Base-by-base conservation (phyloP, 2,888 invertebrate species). In the Trachelus troglodyta region DNA sequence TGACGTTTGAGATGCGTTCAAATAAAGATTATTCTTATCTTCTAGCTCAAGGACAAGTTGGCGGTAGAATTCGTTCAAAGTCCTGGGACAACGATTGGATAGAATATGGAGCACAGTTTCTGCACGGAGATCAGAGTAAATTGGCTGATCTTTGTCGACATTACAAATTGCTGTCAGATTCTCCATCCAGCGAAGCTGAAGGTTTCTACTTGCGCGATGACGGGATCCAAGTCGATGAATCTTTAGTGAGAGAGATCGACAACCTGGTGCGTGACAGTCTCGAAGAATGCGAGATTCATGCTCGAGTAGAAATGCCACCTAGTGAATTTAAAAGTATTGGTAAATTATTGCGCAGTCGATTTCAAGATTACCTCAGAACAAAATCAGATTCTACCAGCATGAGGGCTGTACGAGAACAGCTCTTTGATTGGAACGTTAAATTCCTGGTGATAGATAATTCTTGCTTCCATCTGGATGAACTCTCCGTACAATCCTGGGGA, bases 381-480 rank as follows among this genome's bases (percentile, higher is more conserved):
- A 90, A 89, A 74, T 86, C 90, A 75, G 91, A 92, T 77, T 75
- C 87, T 1, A 79, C 88, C 1, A 88, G 89, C 23, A 83, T 87
- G 23, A 86, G 84, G 79, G 84, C 86, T 69, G 90, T 93, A 75
- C 92, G 92, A 82, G 86, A 90, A 79, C 93, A 94, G 80, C 86
- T 95, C 40, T 93, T 93, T 80, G 93, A 94, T 85, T 95, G 95
- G 95, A 93, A 93, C 83, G 85, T 93, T 73, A 92, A 93, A 77
- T 94, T 94, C 89, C 93, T 94, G 84, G 86, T 92, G 15, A 94
- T 95, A 74, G 95, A 95, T 86, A 95, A 95, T 90, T 93, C 94
- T 12, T 95, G 95, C 84, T 84, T 88, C 23, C 89, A 89, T 77
- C 88, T 95, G 74, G 90, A 93, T 68, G 89, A 93, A 40, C 85